A percentile compares a stretch with the other conserved stretches of the same genome.
Conservation (phyloP, 92 coral and sea anemone genomes). For the Palythoa caribaeorum region DNA sequence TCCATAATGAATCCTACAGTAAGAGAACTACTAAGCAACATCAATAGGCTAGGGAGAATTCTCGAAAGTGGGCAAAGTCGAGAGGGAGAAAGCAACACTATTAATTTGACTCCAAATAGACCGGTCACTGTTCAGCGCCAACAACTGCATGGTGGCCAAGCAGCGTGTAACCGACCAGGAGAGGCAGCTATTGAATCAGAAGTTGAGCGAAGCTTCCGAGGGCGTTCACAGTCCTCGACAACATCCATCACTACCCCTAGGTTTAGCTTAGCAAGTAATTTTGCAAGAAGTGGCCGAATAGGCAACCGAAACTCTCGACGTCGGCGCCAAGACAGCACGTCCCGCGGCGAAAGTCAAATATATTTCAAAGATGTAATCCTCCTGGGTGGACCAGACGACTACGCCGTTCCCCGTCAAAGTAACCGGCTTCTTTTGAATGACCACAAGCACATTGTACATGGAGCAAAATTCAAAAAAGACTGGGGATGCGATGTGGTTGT, state of each 20-base stretch:
- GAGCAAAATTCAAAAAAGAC: neutral
- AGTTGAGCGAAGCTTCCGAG: neutral
- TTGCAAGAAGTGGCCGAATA: neutral
- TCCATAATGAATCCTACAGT: too few relatives aligned
- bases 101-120: neutral
- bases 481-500: neutral
- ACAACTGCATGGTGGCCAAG: neutral
- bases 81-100: too few relatives aligned
- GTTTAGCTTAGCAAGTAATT: too few relatives aligned
- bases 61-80: too few relatives aligned
- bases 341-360: neutral
- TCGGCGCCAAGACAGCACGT: neutral
- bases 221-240: neutral
- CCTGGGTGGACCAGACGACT: neutral
- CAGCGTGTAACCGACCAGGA: neutral
- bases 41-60: too few relatives aligned
- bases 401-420: neutral
- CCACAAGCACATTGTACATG: neutral
- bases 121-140: neutral
- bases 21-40: too few relatives aligned
- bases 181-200: neutral
- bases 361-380: neutral
- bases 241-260: neutral
- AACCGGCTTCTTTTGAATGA: neutral
- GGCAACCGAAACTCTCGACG: neutral